Evolutionary conservation across 2,888 invertebrate species (phyloP), one percentile per base, ranked within the genome.

Genomic region (Physocephala rufipes): DNA sequence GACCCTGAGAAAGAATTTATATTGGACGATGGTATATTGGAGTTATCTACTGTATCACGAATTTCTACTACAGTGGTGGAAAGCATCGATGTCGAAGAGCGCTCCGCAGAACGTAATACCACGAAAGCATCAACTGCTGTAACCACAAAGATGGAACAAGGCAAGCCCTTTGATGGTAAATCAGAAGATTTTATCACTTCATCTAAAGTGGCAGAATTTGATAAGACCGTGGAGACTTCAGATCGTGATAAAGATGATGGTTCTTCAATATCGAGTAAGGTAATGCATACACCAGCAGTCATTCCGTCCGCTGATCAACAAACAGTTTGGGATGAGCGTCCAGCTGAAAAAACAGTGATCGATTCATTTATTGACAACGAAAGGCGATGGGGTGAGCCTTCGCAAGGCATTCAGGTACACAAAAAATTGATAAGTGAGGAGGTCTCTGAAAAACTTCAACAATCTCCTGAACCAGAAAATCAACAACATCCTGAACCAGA

Each of bases 331-430:
- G n/a, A 9, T 53, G 7, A 7, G n/a, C 53, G n/a, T 53, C 19
- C 53, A 13, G 55, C 3, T 55, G n/a, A 19, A 58, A 2, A 58
- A 2, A 26, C 15, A 15, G 26, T 26, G 9, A 58, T 58, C 28
- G 28, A 13, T 15, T 58, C 58, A 28, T 28, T 58, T 58, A 58
- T 24, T 58, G 28, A 58, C 16, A 58, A 16, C 28, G 28, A 58
- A 58, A 58, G 16, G 58, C 13, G 12, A 49, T 49, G 7, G 15
- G 49, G 7, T n/a, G 49, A 19, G 16, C 36, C 36, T 7, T 9
- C 36, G 36, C 36, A 36, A 36, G 12, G 12, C 16, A 15, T 49
- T 49, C 49, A 24, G 1, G 24, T 1, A 9, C 36, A 9, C 36
- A 28, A 13, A 26, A 13, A 58, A 58, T 2, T 9, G 36, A 9